phyloP scores from a whole-genome alignment of 2,888 invertebrate species.

The Autographa pulchrina region DNA sequence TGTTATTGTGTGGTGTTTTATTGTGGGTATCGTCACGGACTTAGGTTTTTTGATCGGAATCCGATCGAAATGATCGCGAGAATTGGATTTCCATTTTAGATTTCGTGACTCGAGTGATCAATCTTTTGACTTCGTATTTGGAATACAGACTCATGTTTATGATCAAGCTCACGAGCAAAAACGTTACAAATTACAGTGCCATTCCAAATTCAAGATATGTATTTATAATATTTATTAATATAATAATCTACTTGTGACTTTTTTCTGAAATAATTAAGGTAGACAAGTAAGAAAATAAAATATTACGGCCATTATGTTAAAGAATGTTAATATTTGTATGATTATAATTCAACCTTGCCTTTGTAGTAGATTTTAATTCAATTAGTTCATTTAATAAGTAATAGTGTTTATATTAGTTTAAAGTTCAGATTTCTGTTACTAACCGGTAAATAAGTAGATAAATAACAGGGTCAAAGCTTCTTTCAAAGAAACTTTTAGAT shows the following conservation, averaged over 20 bases:
- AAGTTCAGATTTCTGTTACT: not conserved
- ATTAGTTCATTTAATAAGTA: too few relatives aligned
- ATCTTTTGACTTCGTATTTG: slow-evolving; percentile 73
- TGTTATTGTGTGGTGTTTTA: slow-evolving; percentile 87
- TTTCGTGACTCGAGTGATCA: slow-evolving; percentile 81
- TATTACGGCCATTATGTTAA: not conserved
- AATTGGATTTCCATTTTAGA: slow-evolving; percentile 88
- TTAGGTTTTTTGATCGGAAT: slow-evolving; percentile 86
- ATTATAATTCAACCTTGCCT: not conserved
- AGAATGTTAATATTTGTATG: slow-evolving; percentile 1
- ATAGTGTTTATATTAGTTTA: not conserved
- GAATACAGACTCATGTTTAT: slow-evolving; percentile 58
- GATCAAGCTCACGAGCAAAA: slow-evolving; percentile 51
- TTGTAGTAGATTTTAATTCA: not conserved
- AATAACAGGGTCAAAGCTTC: not conserved
- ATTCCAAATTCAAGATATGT: slow-evolving; percentile 37
- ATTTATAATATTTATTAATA: slow-evolving; percentile 28
- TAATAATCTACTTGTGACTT: slow-evolving; percentile 22
- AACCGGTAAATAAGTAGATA: not conserved
- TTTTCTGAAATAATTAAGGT: slow-evolving; percentile 1
- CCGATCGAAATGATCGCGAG: slow-evolving; percentile 87
- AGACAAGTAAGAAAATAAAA: not conserved
- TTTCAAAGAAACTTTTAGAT: not conserved
- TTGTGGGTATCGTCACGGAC: slow-evolving; percentile 87
- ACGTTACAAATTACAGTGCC: slow-evolving; percentile 53